phyloP scores from a whole-genome alignment of 1,140 invertebrate species.

The Drosophila littoralis region DNA sequence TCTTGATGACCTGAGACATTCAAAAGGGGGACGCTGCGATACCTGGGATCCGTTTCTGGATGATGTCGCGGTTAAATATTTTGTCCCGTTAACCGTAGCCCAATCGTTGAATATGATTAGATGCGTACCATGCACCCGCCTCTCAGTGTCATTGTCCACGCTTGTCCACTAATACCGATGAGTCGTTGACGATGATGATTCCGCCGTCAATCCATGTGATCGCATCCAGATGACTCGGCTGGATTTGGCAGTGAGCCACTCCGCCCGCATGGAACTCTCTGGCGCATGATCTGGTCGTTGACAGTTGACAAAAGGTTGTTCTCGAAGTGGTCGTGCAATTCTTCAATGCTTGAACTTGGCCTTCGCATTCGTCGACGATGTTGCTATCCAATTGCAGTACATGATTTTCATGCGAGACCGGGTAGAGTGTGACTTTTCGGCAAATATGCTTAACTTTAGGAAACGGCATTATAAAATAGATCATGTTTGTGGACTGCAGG shows the following conservation, averaged over 20 bases:
- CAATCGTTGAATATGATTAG: too few relatives aligned
- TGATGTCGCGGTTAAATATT: too few relatives aligned
- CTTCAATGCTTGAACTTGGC: background rate
- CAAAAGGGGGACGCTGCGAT: too few relatives aligned
- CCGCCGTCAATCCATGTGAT: slow-evolving; percentile 36
- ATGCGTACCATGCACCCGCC: too few relatives aligned
- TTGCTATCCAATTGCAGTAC: background rate
- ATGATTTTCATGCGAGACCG: background rate
- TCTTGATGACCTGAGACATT: too few relatives aligned
- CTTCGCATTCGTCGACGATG: too few relatives aligned
- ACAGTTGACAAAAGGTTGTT: slow-evolving; percentile 8
- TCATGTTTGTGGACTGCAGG: too few relatives aligned
- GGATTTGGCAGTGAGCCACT: slow-evolving; percentile 19
- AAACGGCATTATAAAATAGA: slow-evolving; percentile 30
- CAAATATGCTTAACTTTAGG: slow-evolving; percentile 8
- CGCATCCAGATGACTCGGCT: slow-evolving; percentile 17
- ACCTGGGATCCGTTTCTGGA: too few relatives aligned
- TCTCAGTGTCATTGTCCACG: too few relatives aligned
- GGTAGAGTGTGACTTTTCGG: too few relatives aligned
- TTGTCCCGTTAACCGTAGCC: too few relatives aligned
- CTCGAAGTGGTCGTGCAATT: slow-evolving; percentile 2
- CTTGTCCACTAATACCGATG: too few relatives aligned
- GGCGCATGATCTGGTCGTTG: background rate
- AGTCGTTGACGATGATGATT: slow-evolving; percentile 30
- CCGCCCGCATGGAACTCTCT: slow-evolving; percentile 15